Conservation (phyloP, 1,140 invertebrate genomes). For the Drosophila fuyamai region DNA sequence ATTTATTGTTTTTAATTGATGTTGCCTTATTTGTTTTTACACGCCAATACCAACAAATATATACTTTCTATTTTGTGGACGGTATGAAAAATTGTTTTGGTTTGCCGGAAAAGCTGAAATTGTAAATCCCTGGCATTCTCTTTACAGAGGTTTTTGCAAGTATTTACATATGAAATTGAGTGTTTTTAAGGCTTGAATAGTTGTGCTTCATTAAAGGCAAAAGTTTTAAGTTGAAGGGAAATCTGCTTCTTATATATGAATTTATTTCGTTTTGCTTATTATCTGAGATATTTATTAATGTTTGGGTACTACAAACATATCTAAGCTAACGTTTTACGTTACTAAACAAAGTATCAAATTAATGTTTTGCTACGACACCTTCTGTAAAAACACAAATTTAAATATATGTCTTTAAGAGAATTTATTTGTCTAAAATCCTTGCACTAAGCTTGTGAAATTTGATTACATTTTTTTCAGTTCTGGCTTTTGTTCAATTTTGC, state of each 20-base stretch:
- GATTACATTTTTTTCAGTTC: conserved; percentile 8
- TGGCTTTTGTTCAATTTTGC: conserved; percentile 32
- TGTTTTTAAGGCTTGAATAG: conserved; percentile 4
- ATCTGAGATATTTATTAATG: neutral
- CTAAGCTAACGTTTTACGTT: no score
- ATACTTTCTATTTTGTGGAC: conserved; percentile 3
- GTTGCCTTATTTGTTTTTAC: conserved; percentile 41
- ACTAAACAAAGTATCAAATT: no score
- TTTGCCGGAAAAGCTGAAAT: conserved; percentile 16
- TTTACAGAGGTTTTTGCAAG: neutral
- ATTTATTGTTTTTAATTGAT: conserved; percentile 56
- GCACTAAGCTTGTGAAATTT: neutral
- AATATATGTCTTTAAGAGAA: neutral
- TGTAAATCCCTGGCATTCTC: conserved; percentile 7
- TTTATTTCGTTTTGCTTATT: neutral
- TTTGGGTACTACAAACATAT: neutral
- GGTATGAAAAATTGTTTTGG: conserved; percentile 16
- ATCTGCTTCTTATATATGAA: neutral
- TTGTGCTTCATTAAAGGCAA: neutral
- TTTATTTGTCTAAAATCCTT: neutral
- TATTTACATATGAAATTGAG: conserved; percentile 29
- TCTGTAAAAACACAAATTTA: neutral
- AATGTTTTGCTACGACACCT: neutral
- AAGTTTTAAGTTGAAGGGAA: neutral
- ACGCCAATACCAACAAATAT: conserved; percentile 3